Conservation (phyloP, 2,888 invertebrate genomes). For the Hyppa rectilinea region DNA sequence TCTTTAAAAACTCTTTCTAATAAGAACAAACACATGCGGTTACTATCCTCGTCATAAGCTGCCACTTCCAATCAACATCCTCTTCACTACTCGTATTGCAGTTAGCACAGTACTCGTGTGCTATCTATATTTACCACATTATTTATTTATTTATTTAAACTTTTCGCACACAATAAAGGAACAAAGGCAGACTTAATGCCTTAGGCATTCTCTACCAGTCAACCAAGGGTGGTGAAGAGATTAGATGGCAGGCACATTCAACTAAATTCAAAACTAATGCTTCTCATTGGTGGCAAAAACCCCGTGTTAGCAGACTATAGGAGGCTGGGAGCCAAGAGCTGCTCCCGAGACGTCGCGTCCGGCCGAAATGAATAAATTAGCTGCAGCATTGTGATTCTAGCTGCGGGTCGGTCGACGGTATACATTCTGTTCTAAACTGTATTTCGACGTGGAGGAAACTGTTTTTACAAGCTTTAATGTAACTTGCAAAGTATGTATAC, state of each 20-base stretch:
- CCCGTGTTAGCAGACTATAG: slow-evolving; percentile 27
- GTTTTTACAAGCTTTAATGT: too few relatives aligned
- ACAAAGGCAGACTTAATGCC: too few relatives aligned
- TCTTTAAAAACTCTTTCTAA: background rate
- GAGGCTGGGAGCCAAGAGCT: slow-evolving; percentile 35
- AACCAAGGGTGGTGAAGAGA: too few relatives aligned
- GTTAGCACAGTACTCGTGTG: background rate
- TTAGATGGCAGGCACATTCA: too few relatives aligned
- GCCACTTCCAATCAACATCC: background rate
- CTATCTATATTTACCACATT: background rate
- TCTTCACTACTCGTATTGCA: background rate
- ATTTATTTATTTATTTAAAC: too few relatives aligned
- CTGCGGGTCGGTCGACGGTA: slow-evolving; percentile 5
- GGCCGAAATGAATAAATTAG: slow-evolving; percentile 53
- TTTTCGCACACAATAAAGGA: too few relatives aligned
- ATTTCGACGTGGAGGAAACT: background rate
- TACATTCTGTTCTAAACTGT: slow-evolving; percentile 8
- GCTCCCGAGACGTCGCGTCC: slow-evolving; percentile 21
- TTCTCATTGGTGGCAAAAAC: slow-evolving; percentile 26
- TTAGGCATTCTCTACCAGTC: too few relatives aligned
- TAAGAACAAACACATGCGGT: too few relatives aligned
- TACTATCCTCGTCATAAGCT: background rate
- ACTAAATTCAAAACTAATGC: slow-evolving; percentile 8
- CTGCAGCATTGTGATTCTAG: slow-evolving; percentile 28
- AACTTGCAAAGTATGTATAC: too few relatives aligned